phyloP scores from a whole-genome alignment of 2,888 invertebrate species.

The Epirrita christyi region DNA sequence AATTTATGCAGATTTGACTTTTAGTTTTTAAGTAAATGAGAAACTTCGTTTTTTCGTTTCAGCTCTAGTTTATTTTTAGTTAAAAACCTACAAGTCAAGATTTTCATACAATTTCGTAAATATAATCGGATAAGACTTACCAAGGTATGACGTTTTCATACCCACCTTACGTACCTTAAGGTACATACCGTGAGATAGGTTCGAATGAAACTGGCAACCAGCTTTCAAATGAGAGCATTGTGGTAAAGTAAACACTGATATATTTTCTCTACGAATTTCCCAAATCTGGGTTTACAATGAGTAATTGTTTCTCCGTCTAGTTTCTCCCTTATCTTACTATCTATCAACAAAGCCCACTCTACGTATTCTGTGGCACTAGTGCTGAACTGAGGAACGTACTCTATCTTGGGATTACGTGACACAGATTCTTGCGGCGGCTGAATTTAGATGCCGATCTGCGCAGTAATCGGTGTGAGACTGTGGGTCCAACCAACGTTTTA shows the following conservation, averaged over 20 bases:
- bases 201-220: not conserved
- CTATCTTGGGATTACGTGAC: slow-evolving; percentile 71
- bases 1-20: no score
- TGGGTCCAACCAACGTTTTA: slow-evolving; percentile 43
- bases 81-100: no score
- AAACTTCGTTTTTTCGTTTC: no score
- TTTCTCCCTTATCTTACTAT: slow-evolving; percentile 17
- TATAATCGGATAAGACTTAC: no score
- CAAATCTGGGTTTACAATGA: slow-evolving; percentile 19
- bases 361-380: slow-evolving; percentile 14
- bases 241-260: not conserved
- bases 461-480: slow-evolving; percentile 58
- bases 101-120: no score
- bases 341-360: slow-evolving; percentile 14
- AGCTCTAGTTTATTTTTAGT: no score
- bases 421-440: slow-evolving; percentile 57
- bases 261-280: slow-evolving; percentile 3
- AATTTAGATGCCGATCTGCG: slow-evolving; percentile 70
- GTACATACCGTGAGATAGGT: no score
- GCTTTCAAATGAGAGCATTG: not conserved
- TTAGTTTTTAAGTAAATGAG: no score
- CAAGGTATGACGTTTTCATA: no score
- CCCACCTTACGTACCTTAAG: no score
- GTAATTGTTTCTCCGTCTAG: slow-evolving; percentile 17
- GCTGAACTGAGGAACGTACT: slow-evolving; percentile 50